These are phyloP conservation scores for Colletes collaris DNA, from an alignment of 2,888 invertebrate genomes.

Conservation along the genomic window DNA sequence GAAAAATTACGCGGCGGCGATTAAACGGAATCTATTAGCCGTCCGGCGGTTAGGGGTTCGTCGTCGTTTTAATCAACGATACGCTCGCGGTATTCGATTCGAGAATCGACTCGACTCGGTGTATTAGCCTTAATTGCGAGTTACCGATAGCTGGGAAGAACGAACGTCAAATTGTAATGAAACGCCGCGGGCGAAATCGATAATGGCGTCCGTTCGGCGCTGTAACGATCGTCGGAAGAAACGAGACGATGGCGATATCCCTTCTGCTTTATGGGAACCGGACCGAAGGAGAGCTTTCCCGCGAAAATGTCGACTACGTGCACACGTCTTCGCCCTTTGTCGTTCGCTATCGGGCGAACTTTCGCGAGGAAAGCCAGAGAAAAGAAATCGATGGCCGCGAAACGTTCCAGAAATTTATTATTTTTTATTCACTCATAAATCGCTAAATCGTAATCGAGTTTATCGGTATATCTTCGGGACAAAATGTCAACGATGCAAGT, in stretches of 20 bases:
- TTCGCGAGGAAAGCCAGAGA: not conserved
- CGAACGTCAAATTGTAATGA: not conserved
- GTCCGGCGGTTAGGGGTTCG: conserved; percentile 1
- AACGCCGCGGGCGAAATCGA: not conserved
- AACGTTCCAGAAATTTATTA: too few relatives aligned
- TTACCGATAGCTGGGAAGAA: not conserved
- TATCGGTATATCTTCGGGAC: too few relatives aligned
- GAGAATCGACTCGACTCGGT: not conserved
- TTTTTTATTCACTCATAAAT: too few relatives aligned
- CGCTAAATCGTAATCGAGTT: too few relatives aligned
- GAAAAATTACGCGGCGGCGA: conserved; percentile 2
- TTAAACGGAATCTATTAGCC: conserved; percentile 21
- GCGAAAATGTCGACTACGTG: conserved; percentile 6
- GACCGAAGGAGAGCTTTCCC: not conserved
- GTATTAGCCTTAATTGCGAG: conserved; percentile 31
- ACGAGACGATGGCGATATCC: conserved; percentile 1
- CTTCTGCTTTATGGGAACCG: not conserved
- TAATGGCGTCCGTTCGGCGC: conserved; percentile 6
- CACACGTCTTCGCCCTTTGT: conserved; percentile 17
- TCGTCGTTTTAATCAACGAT: conserved; percentile 17
- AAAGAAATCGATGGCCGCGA: conserved; percentile 1
- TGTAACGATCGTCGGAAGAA: conserved; percentile 6
- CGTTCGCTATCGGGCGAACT: conserved; percentile 21
- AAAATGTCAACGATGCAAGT: too few relatives aligned
- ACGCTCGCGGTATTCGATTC: not conserved